Evolutionary conservation across 2,797 vertebrate genomes (phyloP), one percentile per base, ranked within the genome.

Genomic region (Babyrousa celebensis): DNA sequence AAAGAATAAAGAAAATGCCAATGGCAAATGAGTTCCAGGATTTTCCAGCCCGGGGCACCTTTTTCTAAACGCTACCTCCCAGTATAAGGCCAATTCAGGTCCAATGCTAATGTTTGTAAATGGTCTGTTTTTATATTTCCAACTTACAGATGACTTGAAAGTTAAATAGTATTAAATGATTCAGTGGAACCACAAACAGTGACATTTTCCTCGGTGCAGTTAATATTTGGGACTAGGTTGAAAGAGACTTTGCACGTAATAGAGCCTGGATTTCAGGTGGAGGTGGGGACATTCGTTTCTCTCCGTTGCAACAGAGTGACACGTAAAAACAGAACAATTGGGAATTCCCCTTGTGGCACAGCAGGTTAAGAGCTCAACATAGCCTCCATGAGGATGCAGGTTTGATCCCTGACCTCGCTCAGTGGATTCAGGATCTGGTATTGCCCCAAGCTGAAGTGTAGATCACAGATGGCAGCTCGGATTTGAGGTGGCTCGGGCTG

Each of bases 111-210:
- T 29, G 23, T 68, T 62, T 40, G 52, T 70, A 21, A 86, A 71
- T 40, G 36, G 43, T 79, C 48, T 74, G 40, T n/a, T 83, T 91
- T 91, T 91, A 71, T 60, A 32, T 86, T 88, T 91, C 60, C 72
- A 93, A 80, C 6, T 12, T 58, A 11, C 23, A 75, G 63, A 25
- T 21, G 63, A 82, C 52, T 83, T 23, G 58, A 52, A 52, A 71
- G 67, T 67, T 56, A 93, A 93, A 75, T 77, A 67, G 7, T 80
- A 56, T 65, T 82, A 83, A 18, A 15, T 78, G 58, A 91, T 74
- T 83, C 1, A 0, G 9, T 29, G 48, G 54, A 6, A 23, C n/a
- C 29, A 32, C 27, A 75, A 65, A 65, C 18, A 43, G 9, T 15
- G 43, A 95, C 20, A 12, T 87, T 79, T 21, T 21, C 48, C 70